A percentile compares a stretch with the other conserved stretches of the same genome.
Conservation (phyloP, 2,113 vertebrate species). For the Muntiacus reevesi region DNA sequence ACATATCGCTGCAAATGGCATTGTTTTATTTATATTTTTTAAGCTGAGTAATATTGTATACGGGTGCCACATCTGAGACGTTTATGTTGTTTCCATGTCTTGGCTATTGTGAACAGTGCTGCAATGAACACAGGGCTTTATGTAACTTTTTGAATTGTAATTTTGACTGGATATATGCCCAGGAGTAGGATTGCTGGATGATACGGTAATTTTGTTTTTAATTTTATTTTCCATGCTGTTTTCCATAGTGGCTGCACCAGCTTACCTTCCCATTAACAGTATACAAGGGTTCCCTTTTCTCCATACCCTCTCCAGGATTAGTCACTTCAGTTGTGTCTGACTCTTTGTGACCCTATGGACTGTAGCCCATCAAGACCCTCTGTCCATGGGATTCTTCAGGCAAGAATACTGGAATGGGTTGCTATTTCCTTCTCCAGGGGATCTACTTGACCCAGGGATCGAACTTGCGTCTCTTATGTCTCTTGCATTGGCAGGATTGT, state of each 20-base stretch:
- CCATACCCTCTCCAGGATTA: neutral
- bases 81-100: neutral
- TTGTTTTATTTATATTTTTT: neutral
- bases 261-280: neutral
- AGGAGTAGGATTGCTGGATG: neutral
- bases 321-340: neutral
- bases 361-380: neutral
- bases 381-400: neutral
- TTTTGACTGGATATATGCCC: neutral
- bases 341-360: neutral
- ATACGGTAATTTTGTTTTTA: neutral
- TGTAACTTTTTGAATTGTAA: neutral
- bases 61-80: neutral
- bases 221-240: neutral
- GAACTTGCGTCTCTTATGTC: neutral
- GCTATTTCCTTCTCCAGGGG: neutral
- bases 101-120: neutral
- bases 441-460: neutral
- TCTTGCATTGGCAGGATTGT: neutral
- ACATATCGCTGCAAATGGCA: neutral
- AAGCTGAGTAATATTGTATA: neutral
- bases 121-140: neutral
- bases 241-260: neutral
- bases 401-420: neutral
- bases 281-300: neutral